phyloP scores from a whole-genome alignment of 37 sponge, comb jelly and placozoan genomes.

The Spongilla lacustris region DNA sequence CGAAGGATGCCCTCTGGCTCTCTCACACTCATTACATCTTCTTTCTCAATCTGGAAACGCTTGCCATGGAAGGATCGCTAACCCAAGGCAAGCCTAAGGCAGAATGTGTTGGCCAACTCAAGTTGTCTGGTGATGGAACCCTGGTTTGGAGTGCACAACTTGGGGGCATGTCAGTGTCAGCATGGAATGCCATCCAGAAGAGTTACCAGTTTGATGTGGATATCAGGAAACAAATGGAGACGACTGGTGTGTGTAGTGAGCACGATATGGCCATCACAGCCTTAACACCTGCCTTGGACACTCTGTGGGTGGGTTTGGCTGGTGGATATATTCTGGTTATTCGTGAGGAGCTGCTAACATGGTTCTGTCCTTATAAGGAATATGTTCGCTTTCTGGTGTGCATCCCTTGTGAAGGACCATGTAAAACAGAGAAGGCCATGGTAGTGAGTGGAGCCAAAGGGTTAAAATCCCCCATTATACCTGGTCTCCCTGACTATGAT shows the following conservation, averaged over 20 bases:
- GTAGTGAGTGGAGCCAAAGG: slow-evolving; percentile 64
- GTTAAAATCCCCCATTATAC: slow-evolving; percentile 22
- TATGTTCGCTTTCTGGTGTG: slow-evolving; percentile 54
- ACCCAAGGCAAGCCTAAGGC: background rate
- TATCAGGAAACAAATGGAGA: background rate
- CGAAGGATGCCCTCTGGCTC: slow-evolving; percentile 59
- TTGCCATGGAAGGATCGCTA: slow-evolving; percentile 50
- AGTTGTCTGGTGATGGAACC: slow-evolving; percentile 3
- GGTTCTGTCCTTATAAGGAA: slow-evolving; percentile 51
- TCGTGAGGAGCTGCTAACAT: slow-evolving; percentile 25
- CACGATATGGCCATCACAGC: slow-evolving; percentile 54
- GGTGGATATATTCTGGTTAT: slow-evolving; percentile 76
- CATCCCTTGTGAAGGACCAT: slow-evolving; percentile 48
- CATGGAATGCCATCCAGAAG: slow-evolving; percentile 51
- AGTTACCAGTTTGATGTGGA: slow-evolving; percentile 34
- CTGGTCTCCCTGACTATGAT: background rate
- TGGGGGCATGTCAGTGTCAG: slow-evolving; percentile 46
- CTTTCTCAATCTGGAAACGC: slow-evolving; percentile 63
- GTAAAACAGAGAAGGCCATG: slow-evolving; percentile 67
- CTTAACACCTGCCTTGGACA: slow-evolving; percentile 69
- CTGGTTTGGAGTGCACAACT: slow-evolving; percentile 79
- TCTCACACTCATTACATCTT: slow-evolving; percentile 69
- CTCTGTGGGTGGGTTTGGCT: slow-evolving; percentile 80
- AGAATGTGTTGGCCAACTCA: background rate
- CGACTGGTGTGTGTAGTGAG: background rate